Conservation (phyloP, 2,113 vertebrate species). For the Oncorhynchus kisutch region DNA sequence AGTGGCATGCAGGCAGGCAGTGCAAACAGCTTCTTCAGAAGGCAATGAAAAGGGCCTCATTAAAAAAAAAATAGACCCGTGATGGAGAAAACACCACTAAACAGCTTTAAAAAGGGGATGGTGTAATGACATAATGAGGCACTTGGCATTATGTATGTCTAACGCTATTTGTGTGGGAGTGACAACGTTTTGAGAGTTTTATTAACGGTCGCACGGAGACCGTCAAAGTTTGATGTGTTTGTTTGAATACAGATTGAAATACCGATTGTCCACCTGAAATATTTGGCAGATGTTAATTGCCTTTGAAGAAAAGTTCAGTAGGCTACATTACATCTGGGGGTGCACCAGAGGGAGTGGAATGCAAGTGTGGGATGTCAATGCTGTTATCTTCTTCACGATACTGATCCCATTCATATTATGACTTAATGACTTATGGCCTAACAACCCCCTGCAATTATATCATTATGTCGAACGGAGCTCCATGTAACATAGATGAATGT, state of each 20-base stretch:
- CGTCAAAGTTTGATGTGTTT: neutral
- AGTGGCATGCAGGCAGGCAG: conserved; percentile 29
- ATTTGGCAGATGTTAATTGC: no score
- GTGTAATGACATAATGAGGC: conserved; percentile 18
- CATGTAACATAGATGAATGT: conserved; percentile 22
- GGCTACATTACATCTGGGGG: neutral
- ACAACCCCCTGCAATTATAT: conserved; percentile 25
- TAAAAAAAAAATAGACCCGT: conserved; percentile 20
- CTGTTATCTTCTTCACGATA: conserved; percentile 2
- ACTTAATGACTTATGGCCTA: neutral
- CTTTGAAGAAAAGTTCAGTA: neutral
- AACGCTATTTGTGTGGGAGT: neutral
- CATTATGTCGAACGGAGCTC: conserved; percentile 1
- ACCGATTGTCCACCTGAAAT: no score
- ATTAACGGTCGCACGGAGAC: neutral
- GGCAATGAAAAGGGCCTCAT: conserved; percentile 30
- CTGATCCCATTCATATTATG: conserved; percentile 16
- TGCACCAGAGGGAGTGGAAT: no score
- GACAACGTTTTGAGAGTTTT: neutral
- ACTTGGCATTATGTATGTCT: neutral
- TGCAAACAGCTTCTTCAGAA: conserved; percentile 28
- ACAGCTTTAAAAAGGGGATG: conserved; percentile 10
- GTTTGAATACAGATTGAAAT: neutral
- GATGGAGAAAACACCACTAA: conserved; percentile 30
- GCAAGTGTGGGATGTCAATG: neutral